Base-by-base conservation (phyloP, 2,888 invertebrate species). In the Cheilosia impressa region DNA sequence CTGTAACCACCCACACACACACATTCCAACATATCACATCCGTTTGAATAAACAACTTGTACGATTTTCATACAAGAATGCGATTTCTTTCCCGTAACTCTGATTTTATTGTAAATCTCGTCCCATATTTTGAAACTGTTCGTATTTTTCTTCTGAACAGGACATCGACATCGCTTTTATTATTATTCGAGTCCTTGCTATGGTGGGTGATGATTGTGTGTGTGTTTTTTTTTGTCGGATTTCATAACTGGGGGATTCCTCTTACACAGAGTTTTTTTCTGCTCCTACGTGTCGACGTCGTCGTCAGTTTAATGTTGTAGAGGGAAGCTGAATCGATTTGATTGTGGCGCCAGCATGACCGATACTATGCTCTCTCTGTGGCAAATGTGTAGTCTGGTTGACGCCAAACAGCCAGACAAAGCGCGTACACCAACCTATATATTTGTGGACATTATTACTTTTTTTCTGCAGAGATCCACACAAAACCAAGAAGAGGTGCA, bases 251-350 rank as follows among this genome's bases (percentile, higher is more conserved):
- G 53, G 62, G 27, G 9, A 31, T 34, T 41, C 13, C 22, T 50
- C n/a, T 38, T 22, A 10, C 50, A n/a, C n/a, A n/a, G n/a, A 13
- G 5, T 47, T 55, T 65, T 72, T 27, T 41, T 31, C 27, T 19
- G 5, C 15, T 34, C 19, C 19, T 75, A 52, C 79, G 13, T 62
- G 47, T 55, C 45, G 62, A 71, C 63, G 45, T 60, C 24, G 68
- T 77, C 34, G 41, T 57, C 24, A 57, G 19, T 53, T 52, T 53
- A 78, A 66, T 80, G 55, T 60, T 72, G 34, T 53, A 57, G 75
- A 77, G 72, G 76, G 81, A 85, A 68, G 85, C 72, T 85, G 55
- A 81, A 85, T 85, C 85, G 85, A 85, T 85, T 81, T 81, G 85
- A 77, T 68, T 72, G 50, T 81, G 85, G 85, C 85, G 85, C 85